A percentile compares a stretch with the other conserved stretches of the same genome.
Conservation (phyloP, 2,888 invertebrate species). For the Meiosimyza platycephala region DNA sequence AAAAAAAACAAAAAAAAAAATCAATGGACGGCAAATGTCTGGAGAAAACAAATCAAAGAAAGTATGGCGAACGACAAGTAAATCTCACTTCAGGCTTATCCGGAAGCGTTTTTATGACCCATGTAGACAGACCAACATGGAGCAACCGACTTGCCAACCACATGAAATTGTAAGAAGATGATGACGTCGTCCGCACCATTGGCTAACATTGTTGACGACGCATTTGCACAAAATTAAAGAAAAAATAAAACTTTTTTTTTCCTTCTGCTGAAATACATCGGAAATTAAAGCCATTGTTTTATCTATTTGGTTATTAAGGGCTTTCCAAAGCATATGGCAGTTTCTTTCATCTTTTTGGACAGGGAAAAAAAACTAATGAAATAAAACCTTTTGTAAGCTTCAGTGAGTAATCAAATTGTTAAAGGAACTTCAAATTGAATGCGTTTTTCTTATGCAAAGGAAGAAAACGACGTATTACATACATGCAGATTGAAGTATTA, state of each 20-base stretch:
- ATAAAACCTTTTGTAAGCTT: conserved; percentile 57
- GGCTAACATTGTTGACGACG: conserved; percentile 34
- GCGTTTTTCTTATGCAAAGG: no score
- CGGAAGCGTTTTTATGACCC: conserved; percentile 62
- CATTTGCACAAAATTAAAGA: conserved; percentile 24
- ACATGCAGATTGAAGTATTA: no score
- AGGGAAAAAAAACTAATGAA: neutral
- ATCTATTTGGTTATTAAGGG: neutral
- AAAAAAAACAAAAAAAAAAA: neutral
- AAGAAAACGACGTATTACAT: no score
- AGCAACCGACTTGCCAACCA: neutral
- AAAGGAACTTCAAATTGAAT: no score
- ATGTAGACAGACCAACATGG: conserved; percentile 44
- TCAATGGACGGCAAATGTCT: conserved; percentile 16
- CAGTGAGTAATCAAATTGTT: conserved; percentile 51
- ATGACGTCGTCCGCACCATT: neutral
- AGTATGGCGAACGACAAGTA: conserved; percentile 65
- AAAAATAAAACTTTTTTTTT: neutral
- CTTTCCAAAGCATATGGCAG: neutral
- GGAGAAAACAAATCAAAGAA: conserved; percentile 61
- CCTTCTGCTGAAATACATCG: neutral
- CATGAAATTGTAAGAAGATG: no score
- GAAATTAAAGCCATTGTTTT: conserved; percentile 23
- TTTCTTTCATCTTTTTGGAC: conserved; percentile 11
- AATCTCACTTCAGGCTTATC: conserved; percentile 62